Evolutionary conservation across 2,888 invertebrate genomes (phyloP).

Genomic region (Ectropis crepuscularia): DNA sequence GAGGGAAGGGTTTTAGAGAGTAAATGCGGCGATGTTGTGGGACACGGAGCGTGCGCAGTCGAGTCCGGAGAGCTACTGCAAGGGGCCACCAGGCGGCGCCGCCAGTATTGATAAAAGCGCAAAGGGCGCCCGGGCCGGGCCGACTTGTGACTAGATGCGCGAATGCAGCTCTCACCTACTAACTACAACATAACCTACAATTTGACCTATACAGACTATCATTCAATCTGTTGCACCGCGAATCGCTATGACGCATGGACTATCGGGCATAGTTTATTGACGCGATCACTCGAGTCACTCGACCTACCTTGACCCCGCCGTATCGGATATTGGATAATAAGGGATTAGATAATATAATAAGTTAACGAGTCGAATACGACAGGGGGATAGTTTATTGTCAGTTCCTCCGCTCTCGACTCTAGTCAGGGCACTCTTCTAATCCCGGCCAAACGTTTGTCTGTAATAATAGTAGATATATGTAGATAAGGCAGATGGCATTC

Average conservation of each 20-base stretch:
- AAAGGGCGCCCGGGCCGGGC: constrained; percentile 63
- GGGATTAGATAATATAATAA: constrained; percentile 61
- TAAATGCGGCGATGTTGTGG: constrained; percentile 71
- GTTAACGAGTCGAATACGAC: constrained; percentile 47
- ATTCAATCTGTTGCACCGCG: constrained; percentile 14
- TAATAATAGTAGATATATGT: neutral
- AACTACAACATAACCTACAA: constrained; percentile 9
- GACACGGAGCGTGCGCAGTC: constrained; percentile 78
- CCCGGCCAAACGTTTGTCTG: neutral
- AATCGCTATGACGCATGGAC: constrained; percentile 5
- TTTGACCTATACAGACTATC: constrained; percentile 10
- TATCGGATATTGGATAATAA: constrained; percentile 75
- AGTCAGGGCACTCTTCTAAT: constrained; percentile 5
- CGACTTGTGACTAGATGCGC: constrained; percentile 47
- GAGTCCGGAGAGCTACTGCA: constrained; percentile 65
- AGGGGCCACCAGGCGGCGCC: constrained; percentile 72
- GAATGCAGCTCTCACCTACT: constrained; percentile 20
- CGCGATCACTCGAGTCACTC: constrained; percentile 52
- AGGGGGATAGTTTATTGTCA: constrained; percentile 42
- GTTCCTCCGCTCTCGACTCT: neutral
- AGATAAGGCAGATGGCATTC: neutral
- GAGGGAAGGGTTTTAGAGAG: constrained; percentile 60
- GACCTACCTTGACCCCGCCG: constrained; percentile 77
- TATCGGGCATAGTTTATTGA: constrained; percentile 44
- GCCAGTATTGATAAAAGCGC: constrained; percentile 79